Conservation (phyloP, 2,888 invertebrate genomes). For the Mesorhabditis spiculigera region DNA sequence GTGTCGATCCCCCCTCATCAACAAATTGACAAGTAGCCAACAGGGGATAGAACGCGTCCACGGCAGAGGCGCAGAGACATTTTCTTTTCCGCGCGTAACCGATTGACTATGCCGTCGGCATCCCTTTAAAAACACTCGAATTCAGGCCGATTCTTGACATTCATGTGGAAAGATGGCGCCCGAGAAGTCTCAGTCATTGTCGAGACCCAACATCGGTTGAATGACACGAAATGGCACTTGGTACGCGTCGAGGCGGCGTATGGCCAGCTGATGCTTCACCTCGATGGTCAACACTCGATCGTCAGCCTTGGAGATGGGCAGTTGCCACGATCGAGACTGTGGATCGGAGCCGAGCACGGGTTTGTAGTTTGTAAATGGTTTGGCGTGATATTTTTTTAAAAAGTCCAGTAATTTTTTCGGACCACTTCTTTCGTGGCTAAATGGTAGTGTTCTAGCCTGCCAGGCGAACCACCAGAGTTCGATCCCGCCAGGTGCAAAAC, state of each 20-base stretch:
- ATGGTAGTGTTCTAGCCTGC: not conserved
- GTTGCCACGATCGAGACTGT: not conserved
- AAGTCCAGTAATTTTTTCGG: not conserved
- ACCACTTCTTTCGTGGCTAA: not conserved
- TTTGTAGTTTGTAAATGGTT: slow-evolving; percentile 11
- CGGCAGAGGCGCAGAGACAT: too few relatives aligned
- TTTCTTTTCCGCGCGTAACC: too few relatives aligned
- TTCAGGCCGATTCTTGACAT: not conserved
- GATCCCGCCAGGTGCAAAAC: too few relatives aligned
- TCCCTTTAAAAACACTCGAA: not conserved
- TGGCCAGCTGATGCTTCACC: slow-evolving; percentile 30
- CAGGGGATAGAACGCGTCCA: too few relatives aligned
- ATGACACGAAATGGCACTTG: slow-evolving; percentile 50
- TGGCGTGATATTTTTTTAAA: not conserved
- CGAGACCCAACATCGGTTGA: slow-evolving; percentile 28
- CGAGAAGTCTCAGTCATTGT: slow-evolving; percentile 5
- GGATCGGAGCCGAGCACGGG: not conserved
- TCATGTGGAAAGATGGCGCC: not conserved
- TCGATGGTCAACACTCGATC: slow-evolving; percentile 17
- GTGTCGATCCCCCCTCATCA: too few relatives aligned
- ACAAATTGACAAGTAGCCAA: too few relatives aligned
- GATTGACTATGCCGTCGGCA: too few relatives aligned
- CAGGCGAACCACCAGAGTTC: too few relatives aligned
- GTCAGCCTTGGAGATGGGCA: slow-evolving; percentile 8
- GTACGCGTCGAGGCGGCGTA: slow-evolving; percentile 38